Evolutionary conservation across 2,888 invertebrate species (phyloP).

Genomic region (Sialis fuliginosa): DNA sequence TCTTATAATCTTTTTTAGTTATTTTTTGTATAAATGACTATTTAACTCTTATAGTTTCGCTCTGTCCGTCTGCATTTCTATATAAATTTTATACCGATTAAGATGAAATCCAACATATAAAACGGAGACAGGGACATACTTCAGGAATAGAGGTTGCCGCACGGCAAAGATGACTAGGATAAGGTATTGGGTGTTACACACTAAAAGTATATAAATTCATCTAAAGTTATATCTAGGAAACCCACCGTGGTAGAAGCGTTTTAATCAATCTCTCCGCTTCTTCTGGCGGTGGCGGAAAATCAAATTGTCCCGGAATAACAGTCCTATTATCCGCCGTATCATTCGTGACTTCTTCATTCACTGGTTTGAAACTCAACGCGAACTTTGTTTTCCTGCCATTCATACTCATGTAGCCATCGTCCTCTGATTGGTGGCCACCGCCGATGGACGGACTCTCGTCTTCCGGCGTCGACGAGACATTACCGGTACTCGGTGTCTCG

Average conservation of each 20-base stretch:
- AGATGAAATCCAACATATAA: too few relatives aligned
- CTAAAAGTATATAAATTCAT: too few relatives aligned
- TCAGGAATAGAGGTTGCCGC: too few relatives aligned
- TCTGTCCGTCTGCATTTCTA: too few relatives aligned
- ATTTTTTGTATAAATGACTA: too few relatives aligned
- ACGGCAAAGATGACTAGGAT: too few relatives aligned
- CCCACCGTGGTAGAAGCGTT: conserved; percentile 55
- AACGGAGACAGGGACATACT: too few relatives aligned
- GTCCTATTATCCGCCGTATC: conserved; percentile 19
- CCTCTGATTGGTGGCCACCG: conserved; percentile 70
- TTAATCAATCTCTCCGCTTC: conserved; percentile 61
- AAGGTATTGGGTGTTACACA: too few relatives aligned
- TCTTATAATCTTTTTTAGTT: too few relatives aligned
- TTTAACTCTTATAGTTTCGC: too few relatives aligned
- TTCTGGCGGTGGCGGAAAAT: conserved; percentile 58
- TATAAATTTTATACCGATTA: too few relatives aligned
- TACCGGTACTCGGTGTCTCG: conserved; percentile 9
- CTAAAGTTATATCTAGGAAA: conserved; percentile 7
- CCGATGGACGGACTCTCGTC: conserved; percentile 59
- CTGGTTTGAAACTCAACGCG: conserved; percentile 49
- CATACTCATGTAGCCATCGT: conserved; percentile 87
- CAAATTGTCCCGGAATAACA: conserved; percentile 22
- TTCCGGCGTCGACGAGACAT: conserved; percentile 20
- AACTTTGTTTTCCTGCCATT: conserved; percentile 69
- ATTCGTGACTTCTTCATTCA: conserved; percentile 27